A percentile compares a stretch with the other conserved stretches of the same genome.
These are phyloP conservation scores for Pocillopora damicornis DNA, from an alignment of 64 coral and sea anemone species.

Conservation along the genomic window DNA sequence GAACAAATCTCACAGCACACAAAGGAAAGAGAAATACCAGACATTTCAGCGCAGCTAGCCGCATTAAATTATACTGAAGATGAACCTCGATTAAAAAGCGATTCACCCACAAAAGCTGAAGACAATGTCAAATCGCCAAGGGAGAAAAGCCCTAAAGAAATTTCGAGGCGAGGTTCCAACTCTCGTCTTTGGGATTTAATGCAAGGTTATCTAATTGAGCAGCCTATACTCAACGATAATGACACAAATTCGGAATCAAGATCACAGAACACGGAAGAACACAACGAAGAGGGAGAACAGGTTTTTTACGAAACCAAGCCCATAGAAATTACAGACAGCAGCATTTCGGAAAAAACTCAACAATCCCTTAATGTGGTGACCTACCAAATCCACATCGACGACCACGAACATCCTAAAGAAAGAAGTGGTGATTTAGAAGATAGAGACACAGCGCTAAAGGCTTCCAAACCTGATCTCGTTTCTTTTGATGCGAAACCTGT, in stretches of 20 bases:
- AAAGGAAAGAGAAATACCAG: conserved; percentile 12
- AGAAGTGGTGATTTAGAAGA: no score
- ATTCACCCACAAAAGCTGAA: neutral
- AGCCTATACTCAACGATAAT: neutral
- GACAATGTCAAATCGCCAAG: neutral
- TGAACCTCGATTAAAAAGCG: neutral
- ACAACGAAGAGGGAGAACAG: neutral
- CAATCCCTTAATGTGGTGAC: neutral
- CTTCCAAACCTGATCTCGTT: no score
- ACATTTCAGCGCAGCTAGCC: neutral
- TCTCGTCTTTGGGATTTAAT: conserved; percentile 41
- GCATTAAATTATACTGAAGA: neutral
- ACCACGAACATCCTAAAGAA: neutral
- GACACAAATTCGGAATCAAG: neutral
- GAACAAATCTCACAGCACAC: conserved; percentile 6
- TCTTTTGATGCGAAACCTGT: no score
- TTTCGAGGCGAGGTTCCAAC: neutral
- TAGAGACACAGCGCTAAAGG: no score
- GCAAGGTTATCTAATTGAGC: conserved; percentile 37
- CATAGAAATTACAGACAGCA: neutral
- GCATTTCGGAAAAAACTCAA: neutral
- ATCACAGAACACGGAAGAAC: neutral
- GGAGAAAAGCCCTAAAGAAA: neutral
- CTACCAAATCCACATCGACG: neutral
- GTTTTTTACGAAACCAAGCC: neutral